These are phyloP conservation scores for Polymixis lichenea DNA, from an alignment of 2,888 invertebrate species.

Conservation along the genomic window DNA sequence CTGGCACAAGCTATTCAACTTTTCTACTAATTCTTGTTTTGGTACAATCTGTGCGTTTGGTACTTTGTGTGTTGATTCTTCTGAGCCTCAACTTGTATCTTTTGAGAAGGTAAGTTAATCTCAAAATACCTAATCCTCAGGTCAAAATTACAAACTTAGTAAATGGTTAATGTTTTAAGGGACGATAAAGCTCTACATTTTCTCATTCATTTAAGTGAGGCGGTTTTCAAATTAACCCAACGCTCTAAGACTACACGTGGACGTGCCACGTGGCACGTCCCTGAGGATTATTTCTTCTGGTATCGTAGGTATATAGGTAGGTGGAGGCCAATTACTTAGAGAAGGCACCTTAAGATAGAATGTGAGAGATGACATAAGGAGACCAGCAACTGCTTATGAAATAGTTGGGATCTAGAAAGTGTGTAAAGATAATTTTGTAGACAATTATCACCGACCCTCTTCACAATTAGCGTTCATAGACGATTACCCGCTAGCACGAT, in stretches of 20 bases:
- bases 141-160: not conserved
- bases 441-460: no score
- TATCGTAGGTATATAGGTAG: not conserved
- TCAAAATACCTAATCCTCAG: no score
- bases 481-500: no score
- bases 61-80: not conserved
- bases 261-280: constrained; percentile 26
- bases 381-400: not conserved
- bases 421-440: not conserved
- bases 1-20: no score
- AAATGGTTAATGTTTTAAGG: not conserved
- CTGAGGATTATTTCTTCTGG: constrained; percentile 26
- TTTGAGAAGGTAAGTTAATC: no score
- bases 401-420: not conserved
- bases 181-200: not conserved
- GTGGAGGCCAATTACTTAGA: constrained; percentile 26
- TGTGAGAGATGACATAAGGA: not conserved
- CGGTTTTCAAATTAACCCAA: constrained; percentile 23
- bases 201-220: not conserved
- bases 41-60: no score
- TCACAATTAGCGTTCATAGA: no score
- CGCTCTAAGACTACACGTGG: not conserved
- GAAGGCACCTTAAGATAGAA: not conserved
- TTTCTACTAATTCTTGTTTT: no score
- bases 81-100: no score